Evolutionary conservation across 2,888 invertebrate species (phyloP).

Genomic region (Hemithea aestivaria): DNA sequence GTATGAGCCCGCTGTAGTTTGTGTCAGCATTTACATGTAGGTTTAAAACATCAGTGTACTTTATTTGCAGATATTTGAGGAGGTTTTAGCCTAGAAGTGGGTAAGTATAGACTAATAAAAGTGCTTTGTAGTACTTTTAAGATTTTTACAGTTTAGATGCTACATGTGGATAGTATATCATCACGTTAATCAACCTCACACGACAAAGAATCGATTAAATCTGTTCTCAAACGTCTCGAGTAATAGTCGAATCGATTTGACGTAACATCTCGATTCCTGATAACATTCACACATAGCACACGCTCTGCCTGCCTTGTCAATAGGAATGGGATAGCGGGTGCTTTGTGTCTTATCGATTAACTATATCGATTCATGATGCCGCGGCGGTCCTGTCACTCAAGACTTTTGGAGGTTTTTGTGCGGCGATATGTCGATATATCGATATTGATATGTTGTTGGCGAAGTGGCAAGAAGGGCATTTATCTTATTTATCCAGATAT

Average conservation of each 20-base stretch:
- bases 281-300: conserved; percentile 78
- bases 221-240: conserved; percentile 41
- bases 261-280: conserved; percentile 70
- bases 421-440: conserved; percentile 48
- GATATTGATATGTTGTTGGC: conserved; percentile 51
- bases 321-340: conserved; percentile 69
- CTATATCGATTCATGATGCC: conserved; percentile 71
- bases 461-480: conserved; percentile 20
- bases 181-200: conserved; percentile 18
- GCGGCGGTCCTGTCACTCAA: conserved; percentile 78
- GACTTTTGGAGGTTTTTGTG: conserved; percentile 64
- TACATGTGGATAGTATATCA: too few relatives aligned
- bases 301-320: conserved; percentile 66
- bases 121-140: too few relatives aligned
- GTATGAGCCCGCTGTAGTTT: too few relatives aligned
- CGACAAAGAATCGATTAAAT: conserved; percentile 23
- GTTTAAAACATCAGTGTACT: too few relatives aligned
- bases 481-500: conserved; percentile 5
- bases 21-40: too few relatives aligned
- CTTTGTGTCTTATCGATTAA: conserved; percentile 71
- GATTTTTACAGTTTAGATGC: too few relatives aligned
- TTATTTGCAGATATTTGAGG: too few relatives aligned
- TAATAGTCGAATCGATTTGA: conserved; percentile 68
- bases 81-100: too few relatives aligned
- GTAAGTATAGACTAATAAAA: too few relatives aligned